A percentile compares a stretch with the other conserved stretches of the same genome.
Conservation (phyloP, 2,888 invertebrate genomes). For the Mythimna vitellina region DNA sequence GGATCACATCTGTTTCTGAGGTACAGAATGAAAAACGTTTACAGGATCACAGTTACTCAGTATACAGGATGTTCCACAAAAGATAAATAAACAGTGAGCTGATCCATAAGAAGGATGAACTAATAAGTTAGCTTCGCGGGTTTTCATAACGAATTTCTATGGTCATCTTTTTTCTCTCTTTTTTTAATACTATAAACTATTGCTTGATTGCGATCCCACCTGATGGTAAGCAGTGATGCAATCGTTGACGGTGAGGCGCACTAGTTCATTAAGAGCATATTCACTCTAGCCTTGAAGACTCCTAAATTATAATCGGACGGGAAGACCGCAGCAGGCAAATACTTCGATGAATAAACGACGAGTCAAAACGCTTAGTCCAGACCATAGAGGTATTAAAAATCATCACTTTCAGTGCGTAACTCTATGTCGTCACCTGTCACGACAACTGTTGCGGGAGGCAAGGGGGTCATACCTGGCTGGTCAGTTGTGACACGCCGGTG, state of each 20-base stretch:
- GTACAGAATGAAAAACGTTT: conserved; percentile 22
- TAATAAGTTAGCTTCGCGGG: conserved; percentile 6
- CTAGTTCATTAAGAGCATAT: too few species aligned
- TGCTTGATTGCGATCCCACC: too few species aligned
- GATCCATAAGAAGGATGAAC: conserved; percentile 3
- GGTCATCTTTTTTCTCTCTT: background rate
- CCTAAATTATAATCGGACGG: too few species aligned
- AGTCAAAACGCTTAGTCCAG: too few species aligned
- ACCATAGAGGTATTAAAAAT: too few species aligned
- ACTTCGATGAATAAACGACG: too few species aligned
- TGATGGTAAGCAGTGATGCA: too few species aligned
- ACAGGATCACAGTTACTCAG: conserved; percentile 30
- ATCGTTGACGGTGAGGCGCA: too few species aligned
- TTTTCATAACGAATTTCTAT: conserved; percentile 13
- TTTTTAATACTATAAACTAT: too few species aligned
- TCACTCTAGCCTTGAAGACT: too few species aligned
- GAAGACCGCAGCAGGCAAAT: too few species aligned
- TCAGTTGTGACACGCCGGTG: conserved; percentile 30
- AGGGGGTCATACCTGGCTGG: conserved; percentile 6
- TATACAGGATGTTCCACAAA: conserved; percentile 2
- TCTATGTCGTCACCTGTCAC: background rate
- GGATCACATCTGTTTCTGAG: conserved; percentile 4
- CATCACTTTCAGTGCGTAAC: conserved; percentile 22
- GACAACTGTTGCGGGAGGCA: conserved; percentile 1
- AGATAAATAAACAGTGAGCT: conserved; percentile 5